Evolutionary conservation across 1,140 invertebrate genomes (phyloP), one percentile per base, ranked within the genome.

Genomic region (Bombus confusus): DNA sequence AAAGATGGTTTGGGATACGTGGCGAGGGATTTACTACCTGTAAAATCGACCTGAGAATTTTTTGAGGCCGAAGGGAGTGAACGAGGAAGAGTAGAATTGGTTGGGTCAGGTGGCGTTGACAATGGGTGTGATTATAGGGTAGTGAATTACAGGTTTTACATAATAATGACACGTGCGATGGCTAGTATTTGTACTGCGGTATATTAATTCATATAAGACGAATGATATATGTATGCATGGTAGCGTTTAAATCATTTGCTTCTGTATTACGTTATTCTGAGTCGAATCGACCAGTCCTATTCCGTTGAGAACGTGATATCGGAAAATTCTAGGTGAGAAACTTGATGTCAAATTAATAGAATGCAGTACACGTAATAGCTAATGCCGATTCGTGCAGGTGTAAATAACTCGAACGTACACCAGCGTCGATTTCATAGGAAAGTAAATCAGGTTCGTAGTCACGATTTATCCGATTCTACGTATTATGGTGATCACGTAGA

Each of bases 401-500:
- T 4, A 34, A 39, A 82, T 43, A 64, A 34, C 59, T 43, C 9
- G 31, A 64, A 13, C 39, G 57, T 47, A 18, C 10, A 62, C 25
- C 15, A 47, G n/a, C 8, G 41, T 22, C 25, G 71, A 82, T 81
- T 81, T 71, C 52, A 15, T 12, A 39, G 31, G 41, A 15, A 68
- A 43, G 77, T 77, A 83, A 83, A 78, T 83, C 74, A 76, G 59
- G 25, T 34, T 28, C 28, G 25, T n/a, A 77, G 41, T 74, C 59
- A 68, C 43, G 73, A 83, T 83, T 83, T 37, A 77, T 68, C 28
- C 62, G 34, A 76, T 68, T 28, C 34, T 28, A 18, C 4, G 64
- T 57, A 34, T 83, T 78, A 83, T 83, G 74, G 62, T 69, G 74
- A 78, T 83, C 81, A 83, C 81, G 81, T 83, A 83, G 62, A 39